Base-by-base conservation (phyloP, 2,113 vertebrate genomes). In the Progne subis region DNA sequence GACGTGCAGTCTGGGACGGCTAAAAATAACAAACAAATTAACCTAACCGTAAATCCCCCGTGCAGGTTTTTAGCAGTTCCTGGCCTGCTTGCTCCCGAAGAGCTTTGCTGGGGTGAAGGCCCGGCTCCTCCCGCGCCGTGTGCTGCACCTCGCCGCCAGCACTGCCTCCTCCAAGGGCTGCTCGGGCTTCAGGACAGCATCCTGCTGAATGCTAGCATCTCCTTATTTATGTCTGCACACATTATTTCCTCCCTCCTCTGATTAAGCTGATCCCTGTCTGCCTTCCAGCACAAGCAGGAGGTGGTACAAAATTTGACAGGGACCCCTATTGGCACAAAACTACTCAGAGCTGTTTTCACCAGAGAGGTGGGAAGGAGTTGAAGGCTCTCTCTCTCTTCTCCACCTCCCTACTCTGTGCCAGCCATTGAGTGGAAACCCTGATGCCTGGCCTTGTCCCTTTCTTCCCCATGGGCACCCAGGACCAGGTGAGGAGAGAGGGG, bases 111-210 rank as follows among this genome's bases (percentile, higher is more conserved):
- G 29, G 61, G 61, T 44, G 31, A 56, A 64, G 44, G 57, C 3
- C 11, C 0, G 0, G 18, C 20, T 59, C 56, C 26, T 84, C 12
- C 55, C 0, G 0, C 0, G 4, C 50, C 1, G 0, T 24, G 37
- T 28, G 20, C 64, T 70, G 52, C 68, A 34, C 34, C 16, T 91
- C 6, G 50, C 65, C 79, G 31, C 31, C 79, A 24, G 49, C 26
- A 3, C 43, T 63, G 20, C 20, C 32, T 41, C 29, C 34, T 64
- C 47, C 82, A 83, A 4, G 2, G 29, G 18, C 7, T 16, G 14
- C 39, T 34, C 12, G 5, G n/a, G 25, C 61, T 70, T 68, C 39
- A 56, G 47, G 9, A 77, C 43, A 49, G 12, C 20, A n/a, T 1
- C 15, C 9, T 69, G 39, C 20, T 34, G 24, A 31, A 32, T 21